Percentiles rank a stretch among this genome's conserved stretches.
Conservation (phyloP, 1,140 invertebrate genomes). For the Paraescarpia echinospica region DNA sequence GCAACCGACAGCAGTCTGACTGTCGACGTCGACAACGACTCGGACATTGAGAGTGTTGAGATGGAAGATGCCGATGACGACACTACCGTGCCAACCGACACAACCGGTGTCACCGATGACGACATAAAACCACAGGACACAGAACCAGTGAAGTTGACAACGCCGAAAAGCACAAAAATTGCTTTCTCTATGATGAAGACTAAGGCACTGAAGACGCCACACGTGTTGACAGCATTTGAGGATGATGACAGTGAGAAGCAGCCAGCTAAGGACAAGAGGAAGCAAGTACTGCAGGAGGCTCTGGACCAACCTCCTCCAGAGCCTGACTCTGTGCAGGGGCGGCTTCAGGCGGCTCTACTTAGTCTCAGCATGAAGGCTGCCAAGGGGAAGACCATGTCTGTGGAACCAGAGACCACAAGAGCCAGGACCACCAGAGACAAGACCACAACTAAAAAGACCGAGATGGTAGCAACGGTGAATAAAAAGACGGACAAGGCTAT, state of each 20-base stretch:
- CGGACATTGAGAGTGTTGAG: slow-evolving; percentile 24
- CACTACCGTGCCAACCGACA: neutral
- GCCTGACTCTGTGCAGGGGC: neutral
- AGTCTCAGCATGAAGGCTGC: neutral
- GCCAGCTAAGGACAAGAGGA: neutral
- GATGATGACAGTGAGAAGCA: neutral
- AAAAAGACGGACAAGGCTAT: neutral
- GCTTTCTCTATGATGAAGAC: neutral
- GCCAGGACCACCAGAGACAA: neutral
- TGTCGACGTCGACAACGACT: slow-evolving; percentile 2
- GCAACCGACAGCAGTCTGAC: slow-evolving; percentile 7
- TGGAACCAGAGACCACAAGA: neutral
- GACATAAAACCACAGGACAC: neutral
- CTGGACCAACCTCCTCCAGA: neutral
- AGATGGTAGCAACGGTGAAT: neutral
- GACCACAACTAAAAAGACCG: no score
- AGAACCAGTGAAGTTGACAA: neutral
- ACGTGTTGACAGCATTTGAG: neutral
- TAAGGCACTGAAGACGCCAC: neutral
- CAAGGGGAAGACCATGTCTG: neutral
- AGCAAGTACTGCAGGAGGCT: neutral
- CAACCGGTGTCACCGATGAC: neutral
- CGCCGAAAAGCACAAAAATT: neutral
- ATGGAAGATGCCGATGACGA: slow-evolving; percentile 12
- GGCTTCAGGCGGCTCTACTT: neutral